Conservation (phyloP, 2,888 invertebrate genomes). For the Tachina fera region DNA sequence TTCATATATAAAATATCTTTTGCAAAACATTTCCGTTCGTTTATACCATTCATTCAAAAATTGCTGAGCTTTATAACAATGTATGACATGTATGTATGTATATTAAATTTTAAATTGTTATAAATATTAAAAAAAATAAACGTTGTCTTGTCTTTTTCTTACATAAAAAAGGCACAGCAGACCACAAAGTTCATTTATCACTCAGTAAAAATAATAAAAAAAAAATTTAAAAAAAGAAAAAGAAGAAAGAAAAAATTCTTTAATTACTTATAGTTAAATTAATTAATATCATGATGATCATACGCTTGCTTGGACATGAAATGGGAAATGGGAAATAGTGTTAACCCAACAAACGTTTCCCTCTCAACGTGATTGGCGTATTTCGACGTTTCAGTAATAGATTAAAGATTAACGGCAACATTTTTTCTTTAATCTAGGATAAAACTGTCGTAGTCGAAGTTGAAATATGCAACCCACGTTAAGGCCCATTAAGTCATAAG, state of each 20-base stretch:
- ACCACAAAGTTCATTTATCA: slow-evolving; percentile 23
- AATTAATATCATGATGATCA: slow-evolving; percentile 38
- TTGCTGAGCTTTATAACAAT: background rate
- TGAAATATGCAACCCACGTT: too few relatives aligned
- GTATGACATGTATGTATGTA: background rate
- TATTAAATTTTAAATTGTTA: slow-evolving; percentile 11
- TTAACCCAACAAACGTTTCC: background rate
- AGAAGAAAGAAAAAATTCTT: slow-evolving; percentile 36
- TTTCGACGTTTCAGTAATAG: too few relatives aligned
- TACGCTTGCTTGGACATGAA: slow-evolving; percentile 14
- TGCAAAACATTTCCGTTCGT: background rate
- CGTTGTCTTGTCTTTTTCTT: slow-evolving; percentile 14
- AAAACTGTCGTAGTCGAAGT: too few relatives aligned
- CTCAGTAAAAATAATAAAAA: background rate
- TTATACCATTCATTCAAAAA: background rate
- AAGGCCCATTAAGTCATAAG: too few relatives aligned
- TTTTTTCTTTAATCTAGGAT: too few relatives aligned
- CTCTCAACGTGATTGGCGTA: too few relatives aligned
- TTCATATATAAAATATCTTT: background rate
- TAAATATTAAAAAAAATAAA: background rate
- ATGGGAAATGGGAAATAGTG: background rate
- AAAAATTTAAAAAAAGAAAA: background rate
- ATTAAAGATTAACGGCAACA: too few relatives aligned
- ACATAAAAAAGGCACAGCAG: background rate
- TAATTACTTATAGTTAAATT: slow-evolving; percentile 50